Percentiles rank a stretch among this genome's conserved stretches.
phyloP scores from a whole-genome alignment of 2,113 vertebrate species.

The Serilophus lunatus region DNA sequence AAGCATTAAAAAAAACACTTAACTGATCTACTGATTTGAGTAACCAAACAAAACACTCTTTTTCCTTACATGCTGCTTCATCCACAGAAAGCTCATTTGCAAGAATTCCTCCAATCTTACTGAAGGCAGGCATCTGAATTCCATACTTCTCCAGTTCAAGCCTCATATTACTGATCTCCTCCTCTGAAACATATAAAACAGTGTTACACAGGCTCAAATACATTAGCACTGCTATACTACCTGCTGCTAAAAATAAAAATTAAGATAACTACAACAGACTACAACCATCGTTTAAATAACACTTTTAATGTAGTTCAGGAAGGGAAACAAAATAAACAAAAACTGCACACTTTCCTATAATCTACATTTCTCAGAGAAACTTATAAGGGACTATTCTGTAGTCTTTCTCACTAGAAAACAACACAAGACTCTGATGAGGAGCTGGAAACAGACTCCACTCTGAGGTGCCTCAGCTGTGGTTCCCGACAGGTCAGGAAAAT shows the following conservation, averaged over 20 bases:
- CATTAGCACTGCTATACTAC: not conserved
- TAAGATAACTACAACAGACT: not conserved
- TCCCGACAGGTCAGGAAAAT: not conserved
- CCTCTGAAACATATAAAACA: constrained; percentile 77
- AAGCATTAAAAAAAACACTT: not conserved
- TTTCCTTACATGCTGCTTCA: constrained; percentile 90
- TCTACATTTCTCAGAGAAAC: not conserved
- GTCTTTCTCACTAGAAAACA: not conserved
- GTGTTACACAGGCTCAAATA: not conserved
- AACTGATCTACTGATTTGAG: not conserved
- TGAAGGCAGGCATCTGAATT: constrained; percentile 99
- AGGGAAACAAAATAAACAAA: not conserved
- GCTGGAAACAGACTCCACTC: not conserved
- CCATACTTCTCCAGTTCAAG: constrained; percentile 96
- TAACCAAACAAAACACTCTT: not conserved
- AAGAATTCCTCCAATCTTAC: constrained; percentile 98
- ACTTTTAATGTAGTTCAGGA: not conserved
- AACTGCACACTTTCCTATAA: not conserved
- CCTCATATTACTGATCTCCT: constrained; percentile 99
- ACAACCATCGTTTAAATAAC: not conserved
- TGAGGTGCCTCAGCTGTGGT: not conserved
- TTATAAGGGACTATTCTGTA: accelerated
- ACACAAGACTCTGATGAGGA: not conserved
- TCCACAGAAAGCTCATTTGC: constrained; percentile 97
- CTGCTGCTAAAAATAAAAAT: not conserved